Evolutionary conservation across 2,797 vertebrate species (phyloP).

Genomic region (Anas georgica): DNA sequence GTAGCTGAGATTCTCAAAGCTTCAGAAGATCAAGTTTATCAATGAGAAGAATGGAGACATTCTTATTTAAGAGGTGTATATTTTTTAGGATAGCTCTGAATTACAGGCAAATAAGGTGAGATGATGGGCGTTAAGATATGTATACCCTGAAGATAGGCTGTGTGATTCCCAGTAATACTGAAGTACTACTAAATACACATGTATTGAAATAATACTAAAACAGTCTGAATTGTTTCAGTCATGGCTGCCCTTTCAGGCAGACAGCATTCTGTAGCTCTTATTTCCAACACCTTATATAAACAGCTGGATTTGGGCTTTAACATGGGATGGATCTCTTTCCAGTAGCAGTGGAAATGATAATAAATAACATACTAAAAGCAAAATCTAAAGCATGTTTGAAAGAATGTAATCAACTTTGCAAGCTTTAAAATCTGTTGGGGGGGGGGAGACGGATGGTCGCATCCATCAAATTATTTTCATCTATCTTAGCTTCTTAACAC

Average conservation of each 20-base stretch:
- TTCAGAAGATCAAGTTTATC: neutral
- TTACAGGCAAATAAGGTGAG: neutral
- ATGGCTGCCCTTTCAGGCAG: constrained; percentile 3
- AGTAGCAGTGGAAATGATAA: neutral
- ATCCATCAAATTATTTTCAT: neutral
- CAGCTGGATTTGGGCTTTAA: neutral
- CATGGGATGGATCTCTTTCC: neutral
- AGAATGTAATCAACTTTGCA: constrained; percentile 4
- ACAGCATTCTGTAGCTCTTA: neutral
- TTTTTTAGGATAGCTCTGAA: neutral
- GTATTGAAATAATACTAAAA: neutral
- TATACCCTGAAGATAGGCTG: neutral
- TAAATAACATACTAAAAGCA: neutral
- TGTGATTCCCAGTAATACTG: neutral
- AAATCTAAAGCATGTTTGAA: neutral
- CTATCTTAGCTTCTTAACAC: neutral
- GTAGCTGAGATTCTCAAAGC: neutral
- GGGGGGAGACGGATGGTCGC: neutral
- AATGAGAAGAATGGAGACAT: neutral
- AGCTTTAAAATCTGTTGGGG: neutral
- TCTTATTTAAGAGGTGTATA: neutral
- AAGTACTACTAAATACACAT: too few relatives aligned
- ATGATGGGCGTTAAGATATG: neutral
- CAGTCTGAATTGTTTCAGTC: neutral
- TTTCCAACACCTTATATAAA: neutral